Evolutionary conservation across 1,140 invertebrate species (phyloP).

Genomic region (Papilio glaucus): DNA sequence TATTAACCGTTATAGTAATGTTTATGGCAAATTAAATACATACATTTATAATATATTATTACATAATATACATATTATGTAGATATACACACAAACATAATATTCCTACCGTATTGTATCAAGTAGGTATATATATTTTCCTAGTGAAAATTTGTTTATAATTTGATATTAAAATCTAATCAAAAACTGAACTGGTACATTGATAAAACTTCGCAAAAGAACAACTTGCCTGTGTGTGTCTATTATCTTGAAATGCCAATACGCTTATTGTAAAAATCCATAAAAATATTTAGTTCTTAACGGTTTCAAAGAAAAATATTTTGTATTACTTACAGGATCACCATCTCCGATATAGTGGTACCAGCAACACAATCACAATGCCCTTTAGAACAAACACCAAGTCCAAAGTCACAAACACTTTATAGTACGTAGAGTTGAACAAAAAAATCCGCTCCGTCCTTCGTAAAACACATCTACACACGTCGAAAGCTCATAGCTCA

Average conservation of each 20-base stretch:
- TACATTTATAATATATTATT: too few relatives aligned
- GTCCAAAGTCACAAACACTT: slow-evolving; percentile 43
- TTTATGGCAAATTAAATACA: too few relatives aligned
- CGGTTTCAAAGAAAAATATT: slow-evolving; percentile 28
- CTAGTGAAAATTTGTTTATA: too few relatives aligned
- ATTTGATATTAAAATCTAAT: too few relatives aligned
- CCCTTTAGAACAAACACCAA: slow-evolving; percentile 42
- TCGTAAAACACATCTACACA: slow-evolving; percentile 42
- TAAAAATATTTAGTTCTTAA: not conserved
- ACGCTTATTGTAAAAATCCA: not conserved
- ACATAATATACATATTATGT: too few relatives aligned
- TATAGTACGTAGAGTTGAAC: slow-evolving; percentile 12
- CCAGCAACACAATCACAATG: slow-evolving; percentile 53
- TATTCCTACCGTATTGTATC: too few relatives aligned
- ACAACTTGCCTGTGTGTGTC: too few relatives aligned
- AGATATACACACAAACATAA: too few relatives aligned
- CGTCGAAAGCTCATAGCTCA: slow-evolving; percentile 67
- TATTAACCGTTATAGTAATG: too few relatives aligned
- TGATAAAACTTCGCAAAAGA: too few relatives aligned
- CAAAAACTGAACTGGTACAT: too few relatives aligned
- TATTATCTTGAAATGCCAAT: not conserved
- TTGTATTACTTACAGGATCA: slow-evolving; percentile 77
- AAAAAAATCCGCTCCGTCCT: slow-evolving; percentile 6
- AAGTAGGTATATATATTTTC: too few relatives aligned
- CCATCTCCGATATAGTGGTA: slow-evolving; percentile 68